Conservation (phyloP, 2,888 invertebrate species). For the Aporophyla lueneburgensis region DNA sequence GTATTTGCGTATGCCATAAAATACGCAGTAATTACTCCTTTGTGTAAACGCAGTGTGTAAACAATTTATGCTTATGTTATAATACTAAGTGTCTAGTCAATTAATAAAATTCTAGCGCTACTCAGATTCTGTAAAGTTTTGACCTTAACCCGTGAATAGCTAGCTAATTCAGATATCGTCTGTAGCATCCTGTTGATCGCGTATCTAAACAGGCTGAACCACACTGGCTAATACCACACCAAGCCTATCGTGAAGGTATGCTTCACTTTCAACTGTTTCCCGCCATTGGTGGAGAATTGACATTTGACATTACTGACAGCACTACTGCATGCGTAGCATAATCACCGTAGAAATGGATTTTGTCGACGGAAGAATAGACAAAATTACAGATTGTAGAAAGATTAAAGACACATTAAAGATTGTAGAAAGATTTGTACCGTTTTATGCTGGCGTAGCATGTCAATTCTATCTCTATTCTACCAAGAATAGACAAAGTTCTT, state of each 20-base stretch:
- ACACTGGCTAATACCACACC: background rate
- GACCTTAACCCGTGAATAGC: background rate
- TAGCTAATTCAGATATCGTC: background rate
- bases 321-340: no score
- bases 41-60: slow-evolving; percentile 28
- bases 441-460: no score
- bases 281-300: background rate
- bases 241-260: background rate
- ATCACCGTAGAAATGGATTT: no score
- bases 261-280: background rate
- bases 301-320: background rate
- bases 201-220: background rate
- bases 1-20: slow-evolving; percentile 50
- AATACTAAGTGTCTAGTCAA: background rate
- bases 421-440: no score
- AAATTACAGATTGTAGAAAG: no score
- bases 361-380: no score
- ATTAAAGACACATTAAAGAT: no score
- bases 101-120: slow-evolving; percentile 5
- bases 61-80: slow-evolving; percentile 24
- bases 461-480: no score
- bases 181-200: background rate
- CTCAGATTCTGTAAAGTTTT: background rate
- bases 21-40: slow-evolving; percentile 51
- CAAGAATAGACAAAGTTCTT: no score